phyloP scores from a whole-genome alignment of 1,140 invertebrate species.

The Lucilia cuprina region DNA sequence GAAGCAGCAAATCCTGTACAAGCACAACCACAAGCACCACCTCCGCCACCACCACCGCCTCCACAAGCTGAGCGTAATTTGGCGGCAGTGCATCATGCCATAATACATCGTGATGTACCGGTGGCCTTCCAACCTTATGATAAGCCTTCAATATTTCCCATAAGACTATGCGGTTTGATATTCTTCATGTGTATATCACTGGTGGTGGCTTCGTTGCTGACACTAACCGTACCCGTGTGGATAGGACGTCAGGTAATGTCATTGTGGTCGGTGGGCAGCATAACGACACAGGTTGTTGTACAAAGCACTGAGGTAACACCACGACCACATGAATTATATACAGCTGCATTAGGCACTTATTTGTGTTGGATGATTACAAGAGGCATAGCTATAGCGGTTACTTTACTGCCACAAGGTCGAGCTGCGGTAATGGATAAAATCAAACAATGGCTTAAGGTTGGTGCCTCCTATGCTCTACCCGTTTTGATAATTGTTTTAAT shows the following conservation, averaged over 20 bases:
- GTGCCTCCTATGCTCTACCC: constrained; percentile 74
- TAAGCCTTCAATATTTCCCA: constrained; percentile 81
- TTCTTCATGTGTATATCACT: constrained; percentile 84
- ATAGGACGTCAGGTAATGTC: constrained; percentile 88
- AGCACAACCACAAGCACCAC: constrained; percentile 57
- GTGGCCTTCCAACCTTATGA: constrained; percentile 88
- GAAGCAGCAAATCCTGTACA: constrained; percentile 53
- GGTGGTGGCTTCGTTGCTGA: constrained; percentile 68
- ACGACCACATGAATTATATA: constrained; percentile 93
- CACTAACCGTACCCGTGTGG: constrained; percentile 82
- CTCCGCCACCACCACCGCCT: constrained; percentile 49
- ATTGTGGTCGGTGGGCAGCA: constrained; percentile 75
- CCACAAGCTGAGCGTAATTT: constrained; percentile 65
- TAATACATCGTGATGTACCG: constrained; percentile 79
- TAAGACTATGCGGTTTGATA: constrained; percentile 80
- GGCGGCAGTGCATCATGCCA: constrained; percentile 81
- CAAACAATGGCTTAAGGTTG: constrained; percentile 76
- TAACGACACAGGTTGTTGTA: constrained; percentile 36
- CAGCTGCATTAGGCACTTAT: constrained; percentile 87
- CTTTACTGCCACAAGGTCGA: constrained; percentile 89
- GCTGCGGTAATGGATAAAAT: constrained; percentile 76
- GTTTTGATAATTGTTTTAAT: constrained; percentile 72
- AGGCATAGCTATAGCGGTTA: constrained; percentile 77
- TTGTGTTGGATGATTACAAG: constrained; percentile 88
- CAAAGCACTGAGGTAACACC: constrained; percentile 66